Base-by-base conservation (phyloP, 2,888 invertebrate genomes). In the Torymus texanus region DNA sequence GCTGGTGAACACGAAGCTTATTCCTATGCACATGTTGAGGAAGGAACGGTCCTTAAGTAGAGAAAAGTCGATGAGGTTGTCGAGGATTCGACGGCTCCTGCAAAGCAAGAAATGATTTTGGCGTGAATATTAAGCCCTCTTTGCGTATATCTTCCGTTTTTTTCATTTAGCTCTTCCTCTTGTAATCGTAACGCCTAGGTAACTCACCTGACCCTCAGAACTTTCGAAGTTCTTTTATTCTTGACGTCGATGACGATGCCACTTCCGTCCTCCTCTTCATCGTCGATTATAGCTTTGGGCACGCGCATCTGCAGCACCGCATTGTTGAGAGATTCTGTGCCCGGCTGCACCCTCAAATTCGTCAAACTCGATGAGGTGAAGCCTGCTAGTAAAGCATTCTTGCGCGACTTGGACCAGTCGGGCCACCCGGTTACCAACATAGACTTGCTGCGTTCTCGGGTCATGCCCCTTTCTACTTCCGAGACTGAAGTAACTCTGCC, bases 11-110 rank as follows among this genome's bases (percentile, higher is more conserved):
- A 94, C 93, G 77, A 95, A 91, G 0, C 94, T 92, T 86, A 94
- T 92, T 58, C 95, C 95, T 53, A 95, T 87, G 70, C 93, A 92
- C 78, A 95, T 94, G 86, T 95, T 95, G 11, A 95, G 77, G 72
- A 90, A 91, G 2, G 85, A 76, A 0, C 85, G 85, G 73, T 89
- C 86, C 68, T 88, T 87, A 29, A 91, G 81, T 53, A 91, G 80
- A 3, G 87, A 86, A 56, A 89, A 82, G 61, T 91, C 90, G 73
- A 90, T 84, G 16, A 90, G 84, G 12, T 85, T 84, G 81, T 82
- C 61, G 84, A 88, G 78, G 14, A 83, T 67, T 1, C 77, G 70
- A 3, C 78, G 78, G 13, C 71, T 81, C 21, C 81, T 81, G 58
- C 11, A 66, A 55, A 71, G 13, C 58, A 18, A 56, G 76, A 71